Conservation (phyloP, 2,888 invertebrate species). For the Creontiades dilutus region DNA sequence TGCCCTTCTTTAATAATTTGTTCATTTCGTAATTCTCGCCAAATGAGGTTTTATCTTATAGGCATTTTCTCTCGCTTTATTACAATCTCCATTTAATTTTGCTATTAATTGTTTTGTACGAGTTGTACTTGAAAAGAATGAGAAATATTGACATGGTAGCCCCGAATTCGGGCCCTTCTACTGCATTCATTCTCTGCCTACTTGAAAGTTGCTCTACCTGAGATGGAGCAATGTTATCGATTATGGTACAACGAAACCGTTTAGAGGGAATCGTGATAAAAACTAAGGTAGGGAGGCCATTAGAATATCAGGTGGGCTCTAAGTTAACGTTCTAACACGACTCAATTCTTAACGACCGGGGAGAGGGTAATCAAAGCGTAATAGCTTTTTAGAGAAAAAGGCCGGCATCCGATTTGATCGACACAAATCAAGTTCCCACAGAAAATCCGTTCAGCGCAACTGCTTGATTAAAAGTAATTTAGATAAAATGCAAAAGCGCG, state of each 20-base stretch:
- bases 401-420: slow-evolving; percentile 11
- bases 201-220: not conserved
- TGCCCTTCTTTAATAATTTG: no score
- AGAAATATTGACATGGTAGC: no score
- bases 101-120: no score
- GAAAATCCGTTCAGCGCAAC: not conserved
- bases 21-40: no score
- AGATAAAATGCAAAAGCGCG: not conserved
- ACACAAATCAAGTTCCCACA: not conserved
- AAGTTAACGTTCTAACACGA: not conserved
- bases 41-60: no score
- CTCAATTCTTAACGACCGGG: not conserved
- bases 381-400: slow-evolving; percentile 3
- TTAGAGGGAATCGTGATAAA: slow-evolving; percentile 12
- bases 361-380: not conserved
- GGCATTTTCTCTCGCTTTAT: no score
- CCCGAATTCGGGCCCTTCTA: no score
- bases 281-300: not conserved
- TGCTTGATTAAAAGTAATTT: not conserved
- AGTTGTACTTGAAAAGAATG: no score
- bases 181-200: not conserved
- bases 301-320: not conserved
- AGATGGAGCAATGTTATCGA: not conserved
- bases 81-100: no score
- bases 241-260: not conserved